Conservation (phyloP, 2,888 invertebrate species). For the Cephus pulcher region DNA sequence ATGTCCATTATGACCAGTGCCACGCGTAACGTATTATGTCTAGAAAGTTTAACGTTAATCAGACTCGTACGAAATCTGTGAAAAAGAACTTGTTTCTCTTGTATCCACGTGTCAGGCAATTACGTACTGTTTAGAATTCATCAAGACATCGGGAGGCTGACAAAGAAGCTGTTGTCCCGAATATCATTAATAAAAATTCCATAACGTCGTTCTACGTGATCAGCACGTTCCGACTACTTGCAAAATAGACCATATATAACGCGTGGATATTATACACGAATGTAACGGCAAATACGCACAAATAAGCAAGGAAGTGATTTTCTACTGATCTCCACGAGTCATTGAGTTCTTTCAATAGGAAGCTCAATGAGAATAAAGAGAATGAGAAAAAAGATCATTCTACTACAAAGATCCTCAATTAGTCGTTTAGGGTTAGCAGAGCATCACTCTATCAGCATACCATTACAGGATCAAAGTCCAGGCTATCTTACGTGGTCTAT, state of each 20-base stretch:
- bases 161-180: neutral
- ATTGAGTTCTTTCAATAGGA: slow-evolving; percentile 26
- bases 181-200: neutral
- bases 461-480: slow-evolving; percentile 45
- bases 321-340: slow-evolving; percentile 28
- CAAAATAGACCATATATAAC: neutral
- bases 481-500: slow-evolving; percentile 20
- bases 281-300: neutral
- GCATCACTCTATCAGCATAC: slow-evolving; percentile 53
- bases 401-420: slow-evolving; percentile 16
- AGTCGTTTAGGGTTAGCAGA: slow-evolving; percentile 41
- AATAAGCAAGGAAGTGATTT: neutral
- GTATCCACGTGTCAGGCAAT: neutral
- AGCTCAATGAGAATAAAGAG: slow-evolving; percentile 22
- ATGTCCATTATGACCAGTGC: neutral
- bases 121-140: neutral
- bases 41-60: neutral
- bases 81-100: neutral
- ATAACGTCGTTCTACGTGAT: neutral
- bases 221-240: neutral
- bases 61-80: neutral
- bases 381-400: slow-evolving; percentile 27
- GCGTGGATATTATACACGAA: neutral
- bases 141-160: neutral
- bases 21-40: neutral